Base-by-base conservation (phyloP, 1,140 invertebrate genomes). In the Trichomalopsis sarcophagae region DNA sequence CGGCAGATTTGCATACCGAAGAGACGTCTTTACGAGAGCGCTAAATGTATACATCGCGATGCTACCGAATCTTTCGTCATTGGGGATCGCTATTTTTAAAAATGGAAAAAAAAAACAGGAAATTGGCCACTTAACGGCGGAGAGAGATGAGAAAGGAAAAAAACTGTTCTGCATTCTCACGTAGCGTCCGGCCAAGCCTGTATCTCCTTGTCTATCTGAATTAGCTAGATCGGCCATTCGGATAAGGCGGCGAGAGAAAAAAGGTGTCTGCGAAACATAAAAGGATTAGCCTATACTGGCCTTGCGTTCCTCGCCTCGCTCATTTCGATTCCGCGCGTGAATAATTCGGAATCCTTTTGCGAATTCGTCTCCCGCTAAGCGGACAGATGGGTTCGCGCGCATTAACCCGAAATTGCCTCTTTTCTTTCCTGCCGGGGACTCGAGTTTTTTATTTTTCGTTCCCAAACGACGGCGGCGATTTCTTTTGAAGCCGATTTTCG, bases 341-440 rank as follows among this genome's bases (percentile, higher is more conserved):
- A 78, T 78, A 78, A 84, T 84, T 84, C 62, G 75, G 33, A 30
- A 82, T 83, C 69, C 71, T 62, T 66, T 83, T 75, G 11, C 27
- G n/a, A 4, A 66, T 83, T 76, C 27, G 30, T 62, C 81, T 74
- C n/a, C 73, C 81, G 62, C 82, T 78, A 78, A 78, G 62, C 62
- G 75, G 66, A 73, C 27, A 10, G 13, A 50, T 4, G 17, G 14
- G 0, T 36, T 84, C 23, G n/a, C 30, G 7, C 44, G 50, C 33
- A 36, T 50, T 47, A 47, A 10, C 76, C 21, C 7, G 55, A 62
- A 62, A 62, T 62, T 62, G 55, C 73, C 14, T 75, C 36, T 44
- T 44, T 33, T 75, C 73, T n/a, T 36, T 75, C 30, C 21, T 44
- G 21, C 9, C 11, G 30, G 10, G 2, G 27, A 71, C 68, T 30